These are phyloP conservation scores for Falco novaeseelandiae DNA, from an alignment of 2,797 vertebrate genomes.

Conservation along the genomic window DNA sequence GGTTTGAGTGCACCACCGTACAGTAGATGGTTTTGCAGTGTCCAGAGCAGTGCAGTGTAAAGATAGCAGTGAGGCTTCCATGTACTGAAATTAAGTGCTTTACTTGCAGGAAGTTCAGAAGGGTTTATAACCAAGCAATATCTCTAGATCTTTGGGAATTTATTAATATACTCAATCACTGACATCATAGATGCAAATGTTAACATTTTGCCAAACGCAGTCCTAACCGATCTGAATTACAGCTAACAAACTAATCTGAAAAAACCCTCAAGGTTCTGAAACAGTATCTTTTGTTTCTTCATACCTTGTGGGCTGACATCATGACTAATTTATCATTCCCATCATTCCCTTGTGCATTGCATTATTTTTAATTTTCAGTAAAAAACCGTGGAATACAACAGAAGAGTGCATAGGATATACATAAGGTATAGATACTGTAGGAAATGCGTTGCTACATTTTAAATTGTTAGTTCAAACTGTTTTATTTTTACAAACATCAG, in stretches of 20 bases:
- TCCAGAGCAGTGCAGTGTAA: background rate
- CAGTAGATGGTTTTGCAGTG: background rate
- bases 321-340: background rate
- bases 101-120: background rate
- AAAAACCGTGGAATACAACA: background rate
- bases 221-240: background rate
- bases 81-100: background rate
- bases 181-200: background rate
- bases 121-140: background rate
- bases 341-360: background rate
- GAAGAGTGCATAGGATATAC: background rate
- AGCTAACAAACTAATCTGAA: background rate
- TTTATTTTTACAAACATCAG: background rate
- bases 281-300: accelerated
- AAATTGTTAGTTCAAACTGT: background rate
- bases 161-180: background rate
- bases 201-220: background rate
- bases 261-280: accelerated
- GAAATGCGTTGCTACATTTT: background rate
- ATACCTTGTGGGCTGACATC: background rate
- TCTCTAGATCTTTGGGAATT: background rate
- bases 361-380: background rate
- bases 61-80: background rate
- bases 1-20: background rate
- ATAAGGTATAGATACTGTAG: background rate